Conservation (phyloP, 2,888 invertebrate species). For the Girardia tigrina region DNA sequence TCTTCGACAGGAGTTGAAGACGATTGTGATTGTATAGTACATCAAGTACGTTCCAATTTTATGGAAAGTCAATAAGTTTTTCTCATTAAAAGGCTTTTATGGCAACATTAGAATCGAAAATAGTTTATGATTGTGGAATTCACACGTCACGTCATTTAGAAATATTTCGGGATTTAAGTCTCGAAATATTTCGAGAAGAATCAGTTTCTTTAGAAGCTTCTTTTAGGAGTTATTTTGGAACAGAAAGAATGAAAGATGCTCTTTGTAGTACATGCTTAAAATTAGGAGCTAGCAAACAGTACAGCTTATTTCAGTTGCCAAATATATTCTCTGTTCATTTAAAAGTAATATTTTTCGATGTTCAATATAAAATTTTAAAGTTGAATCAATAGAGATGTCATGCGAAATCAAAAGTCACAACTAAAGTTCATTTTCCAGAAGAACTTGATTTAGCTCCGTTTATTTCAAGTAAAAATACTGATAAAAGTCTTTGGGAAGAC, state of each 20-base stretch:
- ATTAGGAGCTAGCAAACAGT: constrained; percentile 58
- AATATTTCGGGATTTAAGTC: constrained; percentile 11
- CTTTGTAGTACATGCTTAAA: not conserved
- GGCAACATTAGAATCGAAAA: not conserved
- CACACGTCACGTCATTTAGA: not conserved
- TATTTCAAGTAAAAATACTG: constrained; percentile 55
- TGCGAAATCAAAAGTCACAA: constrained; percentile 74
- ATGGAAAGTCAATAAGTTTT: not conserved
- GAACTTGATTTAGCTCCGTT: constrained; percentile 91
- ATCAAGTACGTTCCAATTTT: constrained; percentile 24
- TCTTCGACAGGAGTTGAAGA: not conserved
- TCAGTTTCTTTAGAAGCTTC: constrained; percentile 23
- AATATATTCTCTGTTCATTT: constrained; percentile 90
- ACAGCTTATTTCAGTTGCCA: constrained; percentile 82
- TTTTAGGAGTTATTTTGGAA: not conserved
- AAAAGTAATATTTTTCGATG: too few species aligned
- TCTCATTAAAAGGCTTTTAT: not conserved
- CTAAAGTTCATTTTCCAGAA: constrained; percentile 80
- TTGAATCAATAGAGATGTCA: too few species aligned
- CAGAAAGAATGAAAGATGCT: constrained; percentile 10
- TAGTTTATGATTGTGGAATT: not conserved
- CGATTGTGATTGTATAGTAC: constrained; percentile 34
- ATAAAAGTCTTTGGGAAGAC: constrained; percentile 32
- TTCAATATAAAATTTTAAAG: too few species aligned
- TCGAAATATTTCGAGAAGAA: constrained; percentile 1